Percentiles rank a stretch among this genome's conserved stretches.
phyloP scores from a whole-genome alignment of 1,140 invertebrate genomes.

The Heliconius himera region DNA sequence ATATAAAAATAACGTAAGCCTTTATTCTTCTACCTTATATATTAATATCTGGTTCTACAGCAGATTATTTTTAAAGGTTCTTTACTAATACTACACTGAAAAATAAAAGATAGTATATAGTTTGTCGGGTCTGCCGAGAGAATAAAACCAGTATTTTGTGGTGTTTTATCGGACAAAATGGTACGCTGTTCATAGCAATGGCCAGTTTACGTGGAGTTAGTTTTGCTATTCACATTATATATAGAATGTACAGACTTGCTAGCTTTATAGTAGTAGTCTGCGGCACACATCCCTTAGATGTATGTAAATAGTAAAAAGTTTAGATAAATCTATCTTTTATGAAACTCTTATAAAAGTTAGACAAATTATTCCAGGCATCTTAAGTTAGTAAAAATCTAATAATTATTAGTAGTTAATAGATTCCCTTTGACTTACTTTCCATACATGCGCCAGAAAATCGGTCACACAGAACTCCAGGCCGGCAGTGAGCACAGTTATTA shows the following conservation, averaged over 20 bases:
- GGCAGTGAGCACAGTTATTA: constrained; percentile 87
- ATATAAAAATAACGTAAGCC: background rate
- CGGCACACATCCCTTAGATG: constrained; percentile 47
- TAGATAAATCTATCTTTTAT: constrained; percentile 36
- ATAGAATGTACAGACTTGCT: constrained; percentile 63
- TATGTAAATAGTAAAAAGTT: constrained; percentile 46
- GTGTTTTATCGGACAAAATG: constrained; percentile 81
- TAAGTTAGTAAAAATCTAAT: constrained; percentile 48
- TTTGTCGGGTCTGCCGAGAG: constrained; percentile 75
- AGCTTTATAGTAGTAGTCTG: constrained; percentile 69
- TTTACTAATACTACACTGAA: constrained; percentile 47
- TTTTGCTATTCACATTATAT: constrained; percentile 75
- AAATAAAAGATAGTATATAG: constrained; percentile 47
- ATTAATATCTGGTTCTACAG: constrained; percentile 43
- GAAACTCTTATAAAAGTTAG: constrained; percentile 36
- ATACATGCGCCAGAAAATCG: constrained; percentile 88
- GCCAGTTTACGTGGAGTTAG: constrained; percentile 80
- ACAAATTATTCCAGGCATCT: constrained; percentile 30
- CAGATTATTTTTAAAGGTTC: constrained; percentile 37
- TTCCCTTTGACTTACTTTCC: constrained; percentile 85
- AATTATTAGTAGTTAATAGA: background rate
- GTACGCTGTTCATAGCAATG: constrained; percentile 73
- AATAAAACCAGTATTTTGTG: constrained; percentile 74
- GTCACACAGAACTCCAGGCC: constrained; percentile 88
- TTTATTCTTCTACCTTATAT: constrained; percentile 13